Evolutionary conservation across 37 sponge, comb jelly and placozoan genomes (phyloP).

Genomic region (Halisarca cf. caerulea): DNA sequence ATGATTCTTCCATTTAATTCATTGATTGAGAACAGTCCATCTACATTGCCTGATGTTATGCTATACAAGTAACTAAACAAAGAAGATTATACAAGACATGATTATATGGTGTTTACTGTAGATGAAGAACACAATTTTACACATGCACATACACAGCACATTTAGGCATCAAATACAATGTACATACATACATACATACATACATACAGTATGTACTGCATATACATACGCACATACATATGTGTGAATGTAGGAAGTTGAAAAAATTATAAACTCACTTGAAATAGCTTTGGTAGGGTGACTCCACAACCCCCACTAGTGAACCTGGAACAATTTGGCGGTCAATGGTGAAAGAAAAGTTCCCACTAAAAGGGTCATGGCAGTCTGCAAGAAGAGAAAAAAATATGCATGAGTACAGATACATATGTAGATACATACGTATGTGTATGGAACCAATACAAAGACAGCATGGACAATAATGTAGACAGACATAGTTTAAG

Average conservation of each 20-base stretch:
- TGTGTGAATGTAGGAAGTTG: not conserved
- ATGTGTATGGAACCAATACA: not conserved
- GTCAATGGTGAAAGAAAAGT: not conserved
- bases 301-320: not conserved
- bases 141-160: not conserved
- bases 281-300: constrained; percentile 12
- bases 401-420: not conserved
- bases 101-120: too few relatives aligned
- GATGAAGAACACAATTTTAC: not conserved
- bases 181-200: not conserved
- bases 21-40: not conserved
- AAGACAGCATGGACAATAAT: not conserved
- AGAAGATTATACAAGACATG: too few relatives aligned
- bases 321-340: not conserved
- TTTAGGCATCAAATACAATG: too few relatives aligned
- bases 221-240: too few relatives aligned
- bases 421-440: not conserved
- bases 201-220: not conserved
- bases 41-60: not conserved
- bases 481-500: too few relatives aligned
- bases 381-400: not conserved
- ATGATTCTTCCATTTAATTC: not conserved
- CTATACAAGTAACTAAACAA: not conserved
- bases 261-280: not conserved
- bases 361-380: not conserved